Evolutionary conservation across 2,797 vertebrate species (phyloP).

Genomic region (Nannoperca obscura): DNA sequence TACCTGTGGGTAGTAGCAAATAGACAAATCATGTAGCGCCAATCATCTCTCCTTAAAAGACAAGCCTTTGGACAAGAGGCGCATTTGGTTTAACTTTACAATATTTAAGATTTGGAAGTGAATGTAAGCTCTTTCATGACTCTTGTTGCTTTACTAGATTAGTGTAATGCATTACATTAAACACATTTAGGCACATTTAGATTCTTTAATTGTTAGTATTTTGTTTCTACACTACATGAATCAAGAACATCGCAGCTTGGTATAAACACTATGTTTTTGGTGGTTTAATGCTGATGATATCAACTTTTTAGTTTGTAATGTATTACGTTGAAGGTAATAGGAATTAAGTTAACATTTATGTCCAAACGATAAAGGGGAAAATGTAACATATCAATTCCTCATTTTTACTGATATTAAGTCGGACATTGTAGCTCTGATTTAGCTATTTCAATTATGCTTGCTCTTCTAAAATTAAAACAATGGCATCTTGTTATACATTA

Average conservation of each 20-base stretch:
- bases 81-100: background rate
- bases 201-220: conserved; percentile 23
- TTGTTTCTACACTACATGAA: conserved; percentile 6
- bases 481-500: background rate
- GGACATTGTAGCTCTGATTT: background rate
- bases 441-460: conserved; percentile 11
- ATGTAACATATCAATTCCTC: conserved; percentile 20
- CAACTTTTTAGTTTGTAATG: conserved; percentile 26
- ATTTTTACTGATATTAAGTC: background rate
- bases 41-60: too few species aligned
- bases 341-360: conserved; percentile 25
- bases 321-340: conserved; percentile 16
- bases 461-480: conserved; percentile 13
- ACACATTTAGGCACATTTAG: conserved; percentile 14
- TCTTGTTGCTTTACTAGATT: background rate
- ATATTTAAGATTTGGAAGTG: background rate
- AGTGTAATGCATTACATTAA: background rate
- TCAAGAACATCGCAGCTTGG: conserved; percentile 21
- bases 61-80: conserved; percentile 12
- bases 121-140: background rate
- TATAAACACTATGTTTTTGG: conserved; percentile 17
- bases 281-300: conserved; percentile 14
- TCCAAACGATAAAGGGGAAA: conserved; percentile 22
- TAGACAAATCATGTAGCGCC: conserved; percentile 17
- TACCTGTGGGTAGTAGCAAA: conserved; percentile 24